Evolutionary conservation across 2,797 vertebrate genomes (phyloP).

Genomic region (Gymnoscopelus microlampas): DNA sequence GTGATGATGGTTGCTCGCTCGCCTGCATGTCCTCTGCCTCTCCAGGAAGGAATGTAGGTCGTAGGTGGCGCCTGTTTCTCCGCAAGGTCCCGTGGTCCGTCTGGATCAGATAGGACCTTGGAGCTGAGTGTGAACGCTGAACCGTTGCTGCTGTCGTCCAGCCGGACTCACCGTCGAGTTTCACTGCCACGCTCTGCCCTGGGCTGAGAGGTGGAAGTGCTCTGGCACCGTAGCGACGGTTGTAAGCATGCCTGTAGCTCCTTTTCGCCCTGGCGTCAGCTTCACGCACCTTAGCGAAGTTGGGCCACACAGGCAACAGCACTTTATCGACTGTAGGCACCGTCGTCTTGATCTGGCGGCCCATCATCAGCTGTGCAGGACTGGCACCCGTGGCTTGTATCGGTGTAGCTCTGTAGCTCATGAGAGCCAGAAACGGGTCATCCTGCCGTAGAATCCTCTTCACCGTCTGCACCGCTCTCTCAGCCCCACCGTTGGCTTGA

Average conservation of each 20-base stretch:
- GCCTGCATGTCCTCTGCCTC: neutral
- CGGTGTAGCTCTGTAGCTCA: slow-evolving; percentile 49
- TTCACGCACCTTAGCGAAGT: slow-evolving; percentile 15
- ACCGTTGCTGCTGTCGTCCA: neutral
- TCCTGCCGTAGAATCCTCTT: slow-evolving; percentile 38
- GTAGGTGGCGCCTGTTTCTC: slow-evolving; percentile 5
- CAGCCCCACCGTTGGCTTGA: slow-evolving; percentile 63
- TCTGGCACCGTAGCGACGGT: too few species aligned
- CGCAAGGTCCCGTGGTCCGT: neutral
- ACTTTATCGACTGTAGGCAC: slow-evolving; percentile 17
- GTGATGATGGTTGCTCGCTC: neutral
- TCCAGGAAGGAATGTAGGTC: neutral
- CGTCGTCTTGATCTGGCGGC: slow-evolving; percentile 19
- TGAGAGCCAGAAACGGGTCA: slow-evolving; percentile 61
- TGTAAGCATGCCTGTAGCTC: slow-evolving; percentile 10
- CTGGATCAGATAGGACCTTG: slow-evolving; percentile 5
- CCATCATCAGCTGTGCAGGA: too few species aligned
- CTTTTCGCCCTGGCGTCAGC: slow-evolving; percentile 7
- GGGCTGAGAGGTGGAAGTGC: too few species aligned
- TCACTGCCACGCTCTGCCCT: too few species aligned
- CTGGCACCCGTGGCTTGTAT: slow-evolving; percentile 23
- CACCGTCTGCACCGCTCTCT: slow-evolving; percentile 50
- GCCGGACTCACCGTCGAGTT: neutral
- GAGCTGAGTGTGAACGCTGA: neutral
- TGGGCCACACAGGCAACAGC: slow-evolving; percentile 9